These are phyloP conservation scores for Centrocercus urophasianus DNA, from an alignment of 2,113 vertebrate species.

Conservation along the genomic window DNA sequence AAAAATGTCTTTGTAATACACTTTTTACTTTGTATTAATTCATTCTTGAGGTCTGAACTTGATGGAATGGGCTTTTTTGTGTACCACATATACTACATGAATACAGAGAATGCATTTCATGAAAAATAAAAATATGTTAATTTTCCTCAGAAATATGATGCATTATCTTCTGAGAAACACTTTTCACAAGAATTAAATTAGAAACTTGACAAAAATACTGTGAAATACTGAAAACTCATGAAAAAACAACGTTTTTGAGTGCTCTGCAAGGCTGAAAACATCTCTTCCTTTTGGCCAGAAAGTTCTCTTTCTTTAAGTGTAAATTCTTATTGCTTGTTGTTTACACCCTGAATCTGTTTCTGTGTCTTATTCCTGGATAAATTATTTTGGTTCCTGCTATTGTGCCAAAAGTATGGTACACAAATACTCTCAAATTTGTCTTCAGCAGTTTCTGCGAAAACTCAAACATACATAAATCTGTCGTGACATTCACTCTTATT, in stretches of 20 bases:
- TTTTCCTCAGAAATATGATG: not conserved
- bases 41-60: not conserved
- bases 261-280: not conserved
- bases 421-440: conserved; percentile 55
- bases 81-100: not conserved
- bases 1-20: not conserved
- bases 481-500: conserved; percentile 44
- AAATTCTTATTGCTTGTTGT: conserved; percentile 15
- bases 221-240: not conserved
- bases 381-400: conserved; percentile 53
- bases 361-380: conserved; percentile 30
- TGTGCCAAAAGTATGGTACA: conserved; percentile 49
- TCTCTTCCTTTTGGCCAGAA: not conserved
- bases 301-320: not conserved
- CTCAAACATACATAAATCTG: conserved; percentile 55
- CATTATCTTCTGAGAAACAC: not conserved
- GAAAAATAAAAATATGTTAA: not conserved
- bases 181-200: not conserved
- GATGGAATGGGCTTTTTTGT: not conserved
- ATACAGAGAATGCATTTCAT: not conserved
- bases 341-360: conserved; percentile 43
- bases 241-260: not conserved
- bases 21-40: not conserved
- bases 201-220: not conserved
- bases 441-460: conserved; percentile 54